phyloP scores from a whole-genome alignment of 2,797 vertebrate species.

The Neoniphon sammara region DNA sequence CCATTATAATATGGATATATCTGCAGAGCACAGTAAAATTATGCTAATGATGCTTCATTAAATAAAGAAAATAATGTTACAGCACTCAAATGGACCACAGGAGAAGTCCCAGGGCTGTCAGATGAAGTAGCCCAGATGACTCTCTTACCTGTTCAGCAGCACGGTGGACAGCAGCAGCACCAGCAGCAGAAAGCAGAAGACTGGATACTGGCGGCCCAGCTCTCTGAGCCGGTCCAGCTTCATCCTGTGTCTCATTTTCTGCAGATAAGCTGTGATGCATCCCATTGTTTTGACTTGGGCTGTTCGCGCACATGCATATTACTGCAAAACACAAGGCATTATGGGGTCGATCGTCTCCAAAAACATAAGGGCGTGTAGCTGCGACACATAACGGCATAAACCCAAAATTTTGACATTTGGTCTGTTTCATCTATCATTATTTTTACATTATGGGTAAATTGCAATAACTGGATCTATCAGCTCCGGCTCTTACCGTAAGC shows the following conservation, averaged over 20 bases:
- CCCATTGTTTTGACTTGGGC: slow-evolving; percentile 65
- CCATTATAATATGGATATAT: slow-evolving; percentile 93
- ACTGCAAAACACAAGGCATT: slow-evolving; percentile 33
- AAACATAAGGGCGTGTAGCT: slow-evolving; percentile 9
- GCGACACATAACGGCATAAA: not conserved
- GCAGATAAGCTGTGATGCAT: slow-evolving; percentile 72
- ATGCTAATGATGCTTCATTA: not conserved
- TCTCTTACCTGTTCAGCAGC: slow-evolving; percentile 87
- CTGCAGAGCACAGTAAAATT: slow-evolving; percentile 65
- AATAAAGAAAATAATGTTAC: not conserved
- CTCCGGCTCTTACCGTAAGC: slow-evolving; percentile 44
- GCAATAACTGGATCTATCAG: slow-evolving; percentile 9
- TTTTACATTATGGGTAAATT: not conserved
- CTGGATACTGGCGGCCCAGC: slow-evolving; percentile 90
- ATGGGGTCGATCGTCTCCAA: not conserved
- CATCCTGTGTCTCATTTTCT: slow-evolving; percentile 75
- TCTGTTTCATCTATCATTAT: not conserved
- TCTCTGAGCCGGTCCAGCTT: slow-evolving; percentile 86
- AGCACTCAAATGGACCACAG: not conserved
- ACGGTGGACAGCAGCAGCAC: slow-evolving; percentile 85
- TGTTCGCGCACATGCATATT: not conserved
- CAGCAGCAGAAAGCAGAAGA: slow-evolving; percentile 88
- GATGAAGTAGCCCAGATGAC: not conserved
- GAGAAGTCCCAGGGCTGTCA: not conserved
- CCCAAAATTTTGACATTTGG: not conserved